A percentile compares a stretch with the other conserved stretches of the same genome.
phyloP scores from a whole-genome alignment of 2,797 vertebrate genomes.

The Malacoctenus gilli region DNA sequence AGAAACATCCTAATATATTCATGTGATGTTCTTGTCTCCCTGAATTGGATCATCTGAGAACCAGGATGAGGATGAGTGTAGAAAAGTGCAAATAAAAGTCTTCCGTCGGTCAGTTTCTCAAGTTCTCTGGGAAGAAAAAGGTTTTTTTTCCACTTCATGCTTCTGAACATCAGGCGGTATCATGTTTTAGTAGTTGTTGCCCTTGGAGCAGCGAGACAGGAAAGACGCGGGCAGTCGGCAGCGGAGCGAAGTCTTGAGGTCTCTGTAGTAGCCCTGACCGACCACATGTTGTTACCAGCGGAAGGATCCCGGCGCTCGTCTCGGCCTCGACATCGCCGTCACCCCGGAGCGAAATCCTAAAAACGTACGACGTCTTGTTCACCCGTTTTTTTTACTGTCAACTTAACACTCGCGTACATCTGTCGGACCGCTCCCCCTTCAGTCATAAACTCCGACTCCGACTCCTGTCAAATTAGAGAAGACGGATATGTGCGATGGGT shows the following conservation, averaged over 20 bases:
- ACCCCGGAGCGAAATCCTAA: slow-evolving; percentile 42
- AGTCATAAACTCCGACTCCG: slow-evolving; percentile 67
- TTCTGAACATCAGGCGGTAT: slow-evolving; percentile 51
- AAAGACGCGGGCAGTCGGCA: slow-evolving; percentile 47
- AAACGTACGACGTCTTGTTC: neutral
- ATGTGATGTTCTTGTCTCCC: neutral
- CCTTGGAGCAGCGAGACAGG: slow-evolving; percentile 67
- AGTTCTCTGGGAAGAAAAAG: slow-evolving; percentile 10
- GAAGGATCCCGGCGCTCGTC: slow-evolving; percentile 44
- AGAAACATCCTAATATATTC: neutral
- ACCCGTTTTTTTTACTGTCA: slow-evolving; percentile 12
- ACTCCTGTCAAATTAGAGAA: slow-evolving; percentile 48
- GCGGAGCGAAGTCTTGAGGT: slow-evolving; percentile 76
- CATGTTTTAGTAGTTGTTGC: slow-evolving; percentile 69
- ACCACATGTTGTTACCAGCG: slow-evolving; percentile 63
- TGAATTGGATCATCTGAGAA: neutral
- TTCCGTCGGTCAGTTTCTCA: no score
- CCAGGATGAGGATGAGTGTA: neutral
- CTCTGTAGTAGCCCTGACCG: slow-evolving; percentile 59
- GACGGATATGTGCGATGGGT: slow-evolving; percentile 21
- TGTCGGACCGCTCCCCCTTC: slow-evolving; percentile 34
- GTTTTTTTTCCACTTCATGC: slow-evolving; percentile 38
- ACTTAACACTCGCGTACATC: slow-evolving; percentile 27
- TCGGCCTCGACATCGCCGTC: slow-evolving; percentile 58
- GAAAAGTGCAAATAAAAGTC: no score